Base-by-base conservation (phyloP, 1,140 invertebrate genomes). In the Sesamia nonagrioides region DNA sequence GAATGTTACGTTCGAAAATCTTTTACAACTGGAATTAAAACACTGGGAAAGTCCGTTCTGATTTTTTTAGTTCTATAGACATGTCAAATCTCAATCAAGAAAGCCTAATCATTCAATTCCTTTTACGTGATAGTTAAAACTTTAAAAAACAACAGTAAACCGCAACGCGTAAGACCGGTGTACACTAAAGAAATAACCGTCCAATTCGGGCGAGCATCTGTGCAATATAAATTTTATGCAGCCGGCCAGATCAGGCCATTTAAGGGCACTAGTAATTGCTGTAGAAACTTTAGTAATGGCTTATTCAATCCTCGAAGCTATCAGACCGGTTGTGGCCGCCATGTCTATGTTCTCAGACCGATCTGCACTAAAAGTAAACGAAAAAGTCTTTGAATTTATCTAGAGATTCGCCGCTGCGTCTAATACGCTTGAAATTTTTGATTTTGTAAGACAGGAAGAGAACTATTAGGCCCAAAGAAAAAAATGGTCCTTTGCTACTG, bases 211-310 rank as follows among this genome's bases (percentile, higher is more conserved):
- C 79, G 71, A 69, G 68, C 81, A 79, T 77, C 81, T 79, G 77
- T 83, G 84, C 83, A 79, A 86, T 86, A 89, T 85, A 88, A 86
- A 85, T 85, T 88, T 86, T 81, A 85, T 81, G 81, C 84, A 79
- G 82, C 63, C 75, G 79, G 83, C 80, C 80, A 84, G 71, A 78
- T 84, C 83, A 48, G 79, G 63, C 50, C 88, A 85, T 84, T 89
- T 86, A 90, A 86, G 66, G 86, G 84, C 27, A 68, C 68, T 45
- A 72, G 86, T 90, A 89, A 91, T 92, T 89, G 88, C 88, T 85
- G 86, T 88, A 83, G 89, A 91, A 92, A 91, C 85, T 88, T 81
- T 80, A 81, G 82, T 88, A 90, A 91, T 89, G 86, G 88, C 86
- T 89, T 90, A 91, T 90, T 90, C 84, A 87, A 87, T 86, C 75